Evolutionary conservation across 2,888 invertebrate genomes (phyloP), one percentile per base, ranked within the genome.

Genomic region (Trypoxylon attenuatum): DNA sequence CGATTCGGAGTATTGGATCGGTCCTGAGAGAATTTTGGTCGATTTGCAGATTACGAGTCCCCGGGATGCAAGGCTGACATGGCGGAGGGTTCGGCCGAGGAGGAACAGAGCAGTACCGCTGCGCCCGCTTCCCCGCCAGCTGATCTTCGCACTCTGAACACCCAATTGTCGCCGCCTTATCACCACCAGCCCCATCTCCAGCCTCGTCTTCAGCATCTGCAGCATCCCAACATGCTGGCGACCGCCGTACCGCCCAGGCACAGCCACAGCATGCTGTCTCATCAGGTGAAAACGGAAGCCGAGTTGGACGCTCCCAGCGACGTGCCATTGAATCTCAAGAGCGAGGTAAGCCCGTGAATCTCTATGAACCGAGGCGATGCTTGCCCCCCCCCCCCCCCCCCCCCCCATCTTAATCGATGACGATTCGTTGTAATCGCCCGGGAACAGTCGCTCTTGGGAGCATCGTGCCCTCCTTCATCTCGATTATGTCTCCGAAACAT

Each of bases 1-100:
- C 68, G 65, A 67, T 65, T 57, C 51, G 43, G 55, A 61, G 67
- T 72, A 67, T 74, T 76, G 76, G 75, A 75, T 70, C 76, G 73
- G 75, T 73, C 76, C 75, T 75, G 59, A 63, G 77, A 71, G 77
- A 77, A 65, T 70, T 71, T 71, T 68, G 69, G 72, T 72, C 63
- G 61, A 76, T 74, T 74, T 90, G 84, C 89, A 92, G 92, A 91
- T 81, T 80, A 79, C 91, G 92, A 92, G 89, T 92, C 80, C 75
- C 84, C 92, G 91, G 92, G 92, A 93, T 93, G 93, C 92, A 92
- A 92, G 92, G 92, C 92, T 92, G 93, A 93, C 91, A 93, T 93
- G 93, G 91, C 92, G 89, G 93, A 93, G 90, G 94, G 93, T 89
- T 92, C 91, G 89, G 92, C 91, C 79, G 88, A 88, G 83, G 87